phyloP scores from a whole-genome alignment of 2,888 invertebrate species.

The Clusia tigrina region DNA sequence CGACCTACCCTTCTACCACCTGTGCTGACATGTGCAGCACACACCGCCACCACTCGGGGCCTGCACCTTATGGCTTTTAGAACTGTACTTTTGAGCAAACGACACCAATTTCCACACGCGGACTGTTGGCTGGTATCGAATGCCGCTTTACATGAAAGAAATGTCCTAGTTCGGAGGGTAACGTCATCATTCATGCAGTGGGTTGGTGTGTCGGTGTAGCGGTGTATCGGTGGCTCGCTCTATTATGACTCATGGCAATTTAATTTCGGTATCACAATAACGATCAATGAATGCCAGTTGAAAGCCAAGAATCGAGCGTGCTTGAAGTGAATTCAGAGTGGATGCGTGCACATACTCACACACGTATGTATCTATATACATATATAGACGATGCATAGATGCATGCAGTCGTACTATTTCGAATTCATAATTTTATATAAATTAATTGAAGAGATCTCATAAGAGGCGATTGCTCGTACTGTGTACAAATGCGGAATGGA shows the following conservation, averaged over 20 bases:
- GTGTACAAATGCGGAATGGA: too few species aligned
- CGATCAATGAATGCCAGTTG: too few species aligned
- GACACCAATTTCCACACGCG: not conserved
- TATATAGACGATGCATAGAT: too few species aligned
- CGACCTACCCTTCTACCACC: constrained; percentile 14
- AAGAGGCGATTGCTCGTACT: too few species aligned
- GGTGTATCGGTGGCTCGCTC: not conserved
- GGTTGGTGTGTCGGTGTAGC: not conserved
- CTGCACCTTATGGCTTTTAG: not conserved
- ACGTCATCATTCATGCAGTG: not conserved
- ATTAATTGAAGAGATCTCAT: too few species aligned
- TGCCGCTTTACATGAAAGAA: not conserved
- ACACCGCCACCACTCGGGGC: not conserved
- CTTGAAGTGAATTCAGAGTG: too few species aligned
- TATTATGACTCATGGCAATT: constrained; percentile 1
- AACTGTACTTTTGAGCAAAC: not conserved
- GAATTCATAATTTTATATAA: too few species aligned
- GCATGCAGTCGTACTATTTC: too few species aligned
- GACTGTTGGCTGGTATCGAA: too few species aligned
- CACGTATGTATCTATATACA: too few species aligned
- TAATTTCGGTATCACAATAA: not conserved
- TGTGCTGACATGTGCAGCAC: not conserved
- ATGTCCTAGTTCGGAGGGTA: not conserved
- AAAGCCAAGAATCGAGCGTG: too few species aligned
- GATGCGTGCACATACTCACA: too few species aligned